phyloP scores from a whole-genome alignment of 1,140 invertebrate species.

The Eciton burchellii region DNA sequence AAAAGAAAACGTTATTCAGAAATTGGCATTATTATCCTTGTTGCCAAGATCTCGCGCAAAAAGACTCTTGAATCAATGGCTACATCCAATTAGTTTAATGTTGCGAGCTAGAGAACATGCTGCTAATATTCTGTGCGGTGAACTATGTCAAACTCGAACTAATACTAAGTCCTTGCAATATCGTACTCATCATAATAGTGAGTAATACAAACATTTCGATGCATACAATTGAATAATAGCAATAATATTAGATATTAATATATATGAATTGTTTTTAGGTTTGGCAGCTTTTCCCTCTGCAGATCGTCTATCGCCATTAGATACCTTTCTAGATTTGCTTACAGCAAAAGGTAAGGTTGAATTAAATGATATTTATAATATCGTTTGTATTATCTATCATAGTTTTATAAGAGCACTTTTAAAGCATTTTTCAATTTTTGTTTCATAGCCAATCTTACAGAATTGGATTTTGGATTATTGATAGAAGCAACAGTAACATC shows the following conservation, averaged over 20 bases:
- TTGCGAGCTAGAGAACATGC: conserved; percentile 92
- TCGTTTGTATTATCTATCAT: conserved; percentile 12
- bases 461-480: conserved; percentile 92
- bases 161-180: conserved; percentile 79
- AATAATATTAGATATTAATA: too few species aligned
- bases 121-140: conserved; percentile 90
- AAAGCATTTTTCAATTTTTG: conserved; percentile 1
- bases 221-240: background rate
- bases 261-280: conserved; percentile 83
- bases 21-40: conserved; percentile 90
- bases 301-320: conserved; percentile 91
- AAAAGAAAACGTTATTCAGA: conserved; percentile 88
- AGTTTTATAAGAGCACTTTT: background rate
- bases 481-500: conserved; percentile 91
- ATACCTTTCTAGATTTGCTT: conserved; percentile 93
- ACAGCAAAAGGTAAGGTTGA: conserved; percentile 89
- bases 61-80: conserved; percentile 91
- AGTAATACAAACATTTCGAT: conserved; percentile 22
- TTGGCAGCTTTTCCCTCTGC: conserved; percentile 90
- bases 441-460: conserved; percentile 90
- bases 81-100: conserved; percentile 91
- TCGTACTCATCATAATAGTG: conserved; percentile 82
- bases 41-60: conserved; percentile 91
- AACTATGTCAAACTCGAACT: conserved; percentile 81
- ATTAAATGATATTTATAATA: background rate